Percentiles rank a stretch among this genome's conserved stretches.
These are phyloP conservation scores for Pelvicachromis taeniatus DNA, from an alignment of 2,113 vertebrate genomes.

Conservation along the genomic window DNA sequence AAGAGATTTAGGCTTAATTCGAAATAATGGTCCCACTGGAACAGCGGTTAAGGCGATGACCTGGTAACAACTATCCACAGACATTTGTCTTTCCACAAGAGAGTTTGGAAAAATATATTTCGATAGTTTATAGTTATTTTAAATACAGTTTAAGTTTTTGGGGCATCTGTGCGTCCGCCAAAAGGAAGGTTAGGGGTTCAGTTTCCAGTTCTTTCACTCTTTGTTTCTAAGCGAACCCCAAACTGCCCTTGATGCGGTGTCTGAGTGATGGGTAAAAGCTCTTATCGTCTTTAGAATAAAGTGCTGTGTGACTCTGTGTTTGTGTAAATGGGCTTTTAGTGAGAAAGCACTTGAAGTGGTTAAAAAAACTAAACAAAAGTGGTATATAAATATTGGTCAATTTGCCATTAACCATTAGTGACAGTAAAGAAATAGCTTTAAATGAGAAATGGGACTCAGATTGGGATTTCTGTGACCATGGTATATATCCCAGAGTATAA, in stretches of 20 bases:
- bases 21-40: background rate
- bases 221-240: background rate
- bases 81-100: background rate
- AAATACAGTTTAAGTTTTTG: background rate
- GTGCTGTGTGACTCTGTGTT: background rate
- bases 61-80: background rate
- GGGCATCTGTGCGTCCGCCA: too few relatives aligned
- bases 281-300: background rate
- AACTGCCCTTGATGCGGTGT: background rate
- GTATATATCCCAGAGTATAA: background rate
- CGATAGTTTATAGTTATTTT: background rate
- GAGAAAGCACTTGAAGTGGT: background rate
- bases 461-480: background rate
- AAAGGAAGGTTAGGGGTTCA: background rate
- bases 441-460: background rate
- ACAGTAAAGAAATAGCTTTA: background rate
- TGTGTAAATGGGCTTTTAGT: background rate
- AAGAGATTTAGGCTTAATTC: background rate
- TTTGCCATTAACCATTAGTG: background rate
- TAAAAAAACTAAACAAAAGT: background rate
- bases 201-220: background rate
- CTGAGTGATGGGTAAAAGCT: background rate
- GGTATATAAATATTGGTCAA: background rate
- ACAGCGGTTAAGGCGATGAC: background rate
- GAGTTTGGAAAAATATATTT: background rate